phyloP scores from a whole-genome alignment of 2,888 invertebrate genomes.

The Flexamia atlantica region DNA sequence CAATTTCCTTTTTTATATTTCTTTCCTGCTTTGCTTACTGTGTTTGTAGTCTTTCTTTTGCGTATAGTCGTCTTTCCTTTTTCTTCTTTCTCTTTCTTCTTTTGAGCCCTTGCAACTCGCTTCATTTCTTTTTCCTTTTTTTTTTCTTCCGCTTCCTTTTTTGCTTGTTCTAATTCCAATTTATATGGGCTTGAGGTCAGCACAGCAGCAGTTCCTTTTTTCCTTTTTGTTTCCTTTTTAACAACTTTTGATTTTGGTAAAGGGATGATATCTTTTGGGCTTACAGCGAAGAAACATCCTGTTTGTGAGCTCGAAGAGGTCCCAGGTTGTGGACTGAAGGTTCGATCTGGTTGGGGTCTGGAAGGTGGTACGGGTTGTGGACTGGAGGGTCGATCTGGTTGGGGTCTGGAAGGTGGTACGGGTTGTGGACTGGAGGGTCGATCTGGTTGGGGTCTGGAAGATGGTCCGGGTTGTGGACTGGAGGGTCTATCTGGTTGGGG shows the following conservation, averaged over 20 bases:
- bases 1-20: conserved; percentile 23
- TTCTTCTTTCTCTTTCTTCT: conserved; percentile 34
- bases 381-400: too few species aligned
- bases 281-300: conserved; percentile 33
- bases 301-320: conserved; percentile 30
- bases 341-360: not conserved
- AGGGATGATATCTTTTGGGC: conserved; percentile 35
- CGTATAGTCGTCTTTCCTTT: conserved; percentile 23
- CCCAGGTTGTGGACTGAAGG: conserved; percentile 2
- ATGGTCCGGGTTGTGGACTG: too few species aligned
- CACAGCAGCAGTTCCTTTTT: conserved; percentile 16
- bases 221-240: conserved; percentile 15
- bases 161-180: conserved; percentile 7
- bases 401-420: too few species aligned
- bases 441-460: too few species aligned
- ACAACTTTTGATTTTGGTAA: conserved; percentile 31
- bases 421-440: too few species aligned
- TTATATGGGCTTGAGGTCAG: conserved; percentile 10
- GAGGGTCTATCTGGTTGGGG: too few species aligned
- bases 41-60: conserved; percentile 39
- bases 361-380: too few species aligned
- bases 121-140: conserved; percentile 9
- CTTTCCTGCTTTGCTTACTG: conserved; percentile 17
- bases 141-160: conserved; percentile 6
- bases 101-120: conserved; percentile 7